A percentile compares a stretch with the other conserved stretches of the same genome.
These are phyloP conservation scores for Pseudonaja textilis DNA, from an alignment of 2,113 vertebrate genomes.

Conservation along the genomic window DNA sequence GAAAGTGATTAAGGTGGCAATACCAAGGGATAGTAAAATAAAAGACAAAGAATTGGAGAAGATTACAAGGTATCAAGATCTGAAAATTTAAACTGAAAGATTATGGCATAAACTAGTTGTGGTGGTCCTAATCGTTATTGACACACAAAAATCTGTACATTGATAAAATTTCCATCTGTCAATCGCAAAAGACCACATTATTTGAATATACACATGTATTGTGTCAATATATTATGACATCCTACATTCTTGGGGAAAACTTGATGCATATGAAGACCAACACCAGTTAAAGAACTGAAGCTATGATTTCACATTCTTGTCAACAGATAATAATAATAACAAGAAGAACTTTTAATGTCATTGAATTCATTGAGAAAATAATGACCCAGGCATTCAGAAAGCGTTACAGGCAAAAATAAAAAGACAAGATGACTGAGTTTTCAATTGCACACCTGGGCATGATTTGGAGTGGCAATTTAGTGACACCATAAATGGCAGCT, in stretches of 20 bases:
- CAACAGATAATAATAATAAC: constrained; percentile 27
- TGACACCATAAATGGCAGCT: constrained; percentile 48
- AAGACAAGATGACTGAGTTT: constrained; percentile 60
- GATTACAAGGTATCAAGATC: neutral
- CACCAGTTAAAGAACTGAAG: neutral
- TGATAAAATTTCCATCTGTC: neutral
- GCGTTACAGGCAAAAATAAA: constrained; percentile 51
- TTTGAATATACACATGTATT: neutral
- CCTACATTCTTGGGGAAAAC: neutral
- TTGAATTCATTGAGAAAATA: constrained; percentile 42
- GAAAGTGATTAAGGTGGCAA: neutral
- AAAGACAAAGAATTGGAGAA: neutral
- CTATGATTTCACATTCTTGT: neutral
- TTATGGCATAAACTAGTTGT: neutral
- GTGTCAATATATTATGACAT: neutral
- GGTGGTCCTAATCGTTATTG: neutral
- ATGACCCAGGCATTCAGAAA: constrained; percentile 29
- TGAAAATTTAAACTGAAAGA: neutral
- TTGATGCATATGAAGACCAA: neutral
- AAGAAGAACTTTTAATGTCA: constrained; percentile 38
- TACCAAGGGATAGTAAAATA: neutral
- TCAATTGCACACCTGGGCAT: constrained; percentile 59
- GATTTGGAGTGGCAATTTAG: constrained; percentile 63
- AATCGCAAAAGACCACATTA: neutral
- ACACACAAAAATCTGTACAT: neutral